These are phyloP conservation scores for Phalanger gymnotis DNA, from an alignment of 2,797 vertebrate species.

Conservation along the genomic window DNA sequence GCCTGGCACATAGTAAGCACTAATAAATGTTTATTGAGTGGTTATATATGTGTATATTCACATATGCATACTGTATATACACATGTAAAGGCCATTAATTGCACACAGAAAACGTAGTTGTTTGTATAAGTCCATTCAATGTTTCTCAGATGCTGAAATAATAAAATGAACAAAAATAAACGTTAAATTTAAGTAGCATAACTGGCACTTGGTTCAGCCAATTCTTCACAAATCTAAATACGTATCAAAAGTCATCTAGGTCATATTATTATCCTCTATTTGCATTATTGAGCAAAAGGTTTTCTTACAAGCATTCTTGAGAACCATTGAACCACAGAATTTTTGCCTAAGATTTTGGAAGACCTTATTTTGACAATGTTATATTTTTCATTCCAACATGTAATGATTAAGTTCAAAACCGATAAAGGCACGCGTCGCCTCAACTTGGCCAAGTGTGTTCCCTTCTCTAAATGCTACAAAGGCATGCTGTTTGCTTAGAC, in stretches of 20 bases:
- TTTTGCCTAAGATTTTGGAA: neutral
- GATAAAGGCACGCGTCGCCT: neutral
- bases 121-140: neutral
- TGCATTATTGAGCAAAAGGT: constrained; percentile 26
- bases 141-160: neutral
- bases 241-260: neutral
- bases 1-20: neutral
- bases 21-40: neutral
- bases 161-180: neutral
- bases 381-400: constrained; percentile 15
- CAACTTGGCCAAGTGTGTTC: constrained; percentile 44
- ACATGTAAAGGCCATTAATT: neutral
- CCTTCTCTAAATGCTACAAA: constrained; percentile 53
- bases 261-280: neutral
- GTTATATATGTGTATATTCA: no score
- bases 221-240: neutral
- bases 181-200: neutral
- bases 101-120: neutral
- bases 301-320: constrained; percentile 19
- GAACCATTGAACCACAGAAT: neutral
- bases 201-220: neutral
- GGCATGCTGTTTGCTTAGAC: constrained; percentile 25
- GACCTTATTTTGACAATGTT: constrained; percentile 21
- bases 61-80: neutral
- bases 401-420: constrained; percentile 22